phyloP scores from a whole-genome alignment of 2,797 vertebrate species.

The Apogon talboti region DNA sequence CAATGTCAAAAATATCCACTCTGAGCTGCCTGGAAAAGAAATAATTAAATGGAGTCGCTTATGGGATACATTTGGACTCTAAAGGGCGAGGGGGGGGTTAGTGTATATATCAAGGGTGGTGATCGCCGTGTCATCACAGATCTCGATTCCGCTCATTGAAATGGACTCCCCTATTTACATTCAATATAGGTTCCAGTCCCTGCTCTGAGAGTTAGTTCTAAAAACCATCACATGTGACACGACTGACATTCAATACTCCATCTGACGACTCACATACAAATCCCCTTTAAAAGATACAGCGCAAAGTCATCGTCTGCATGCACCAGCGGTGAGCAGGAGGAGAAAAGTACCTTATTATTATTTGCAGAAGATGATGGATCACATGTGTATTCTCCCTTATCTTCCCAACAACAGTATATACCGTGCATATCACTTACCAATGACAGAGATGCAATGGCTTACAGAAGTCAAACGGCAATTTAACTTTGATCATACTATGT shows the following conservation, averaged over 20 bases:
- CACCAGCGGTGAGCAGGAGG: constrained; percentile 40
- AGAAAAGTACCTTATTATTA: constrained; percentile 66
- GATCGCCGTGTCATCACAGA: constrained; percentile 38
- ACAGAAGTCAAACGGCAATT: constrained; percentile 73
- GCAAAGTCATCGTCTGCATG: constrained; percentile 46
- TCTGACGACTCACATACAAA: constrained; percentile 56
- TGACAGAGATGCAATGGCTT: constrained; percentile 63
- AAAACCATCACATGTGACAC: constrained; percentile 45
- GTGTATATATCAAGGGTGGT: constrained; percentile 45
- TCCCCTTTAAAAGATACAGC: constrained; percentile 42
- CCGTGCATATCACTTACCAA: constrained; percentile 60
- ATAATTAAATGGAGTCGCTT: constrained; percentile 55
- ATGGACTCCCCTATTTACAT: constrained; percentile 57
- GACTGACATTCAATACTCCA: constrained; percentile 53
- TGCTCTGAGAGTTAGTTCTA: constrained; percentile 40
- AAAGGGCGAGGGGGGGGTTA: constrained; percentile 44
- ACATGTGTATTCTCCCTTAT: constrained; percentile 57
- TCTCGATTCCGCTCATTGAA: constrained; percentile 48
- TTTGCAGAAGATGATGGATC: constrained; percentile 70
- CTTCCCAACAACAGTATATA: constrained; percentile 61
- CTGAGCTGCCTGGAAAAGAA: constrained; percentile 46
- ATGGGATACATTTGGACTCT: constrained; percentile 41
- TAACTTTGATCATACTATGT: constrained; percentile 73
- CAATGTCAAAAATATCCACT: constrained; percentile 46
- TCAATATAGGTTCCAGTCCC: constrained; percentile 14